These are phyloP conservation scores for Tortricodes alternella DNA, from an alignment of 2,888 invertebrate genomes.

Conservation along the genomic window DNA sequence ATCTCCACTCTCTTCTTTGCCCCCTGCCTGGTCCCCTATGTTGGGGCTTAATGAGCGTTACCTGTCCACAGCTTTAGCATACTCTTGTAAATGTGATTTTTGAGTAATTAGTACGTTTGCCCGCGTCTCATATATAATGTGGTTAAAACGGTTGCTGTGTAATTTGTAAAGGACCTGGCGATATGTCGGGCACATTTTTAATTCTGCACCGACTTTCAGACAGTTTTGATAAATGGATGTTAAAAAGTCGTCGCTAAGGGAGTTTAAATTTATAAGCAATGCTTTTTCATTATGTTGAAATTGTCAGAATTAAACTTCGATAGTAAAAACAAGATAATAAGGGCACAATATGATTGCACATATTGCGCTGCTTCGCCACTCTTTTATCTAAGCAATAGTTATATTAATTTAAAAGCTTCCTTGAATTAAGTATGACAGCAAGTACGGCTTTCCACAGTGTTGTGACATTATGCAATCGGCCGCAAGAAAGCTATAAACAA, in stretches of 20 bases:
- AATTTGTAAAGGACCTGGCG: constrained; percentile 53
- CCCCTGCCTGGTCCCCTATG: constrained; percentile 36
- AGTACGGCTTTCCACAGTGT: constrained; percentile 10
- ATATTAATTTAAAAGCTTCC: constrained; percentile 12
- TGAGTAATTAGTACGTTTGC: constrained; percentile 69
- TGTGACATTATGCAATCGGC: constrained; percentile 18
- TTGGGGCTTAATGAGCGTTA: constrained; percentile 59
- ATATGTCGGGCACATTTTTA: constrained; percentile 37
- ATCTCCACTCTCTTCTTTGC: background rate
- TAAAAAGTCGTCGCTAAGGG: constrained; percentile 1
- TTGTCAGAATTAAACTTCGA: too few species aligned
- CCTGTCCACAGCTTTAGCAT: constrained; percentile 55
- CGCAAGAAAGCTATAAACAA: constrained; percentile 14
- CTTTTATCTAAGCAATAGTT: background rate
- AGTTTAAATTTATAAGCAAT: background rate
- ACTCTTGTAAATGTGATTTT: constrained; percentile 63
- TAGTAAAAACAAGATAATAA: too few species aligned
- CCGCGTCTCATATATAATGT: constrained; percentile 54
- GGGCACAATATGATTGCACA: background rate
- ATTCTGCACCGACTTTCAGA: constrained; percentile 34
- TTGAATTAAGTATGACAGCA: constrained; percentile 7
- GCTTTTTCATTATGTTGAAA: background rate
- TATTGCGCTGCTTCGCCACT: background rate
- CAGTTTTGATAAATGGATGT: constrained; percentile 26
- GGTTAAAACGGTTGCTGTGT: constrained; percentile 54